Evolutionary conservation across 2,797 vertebrate genomes (phyloP).

Genomic region (Anas acuta): DNA sequence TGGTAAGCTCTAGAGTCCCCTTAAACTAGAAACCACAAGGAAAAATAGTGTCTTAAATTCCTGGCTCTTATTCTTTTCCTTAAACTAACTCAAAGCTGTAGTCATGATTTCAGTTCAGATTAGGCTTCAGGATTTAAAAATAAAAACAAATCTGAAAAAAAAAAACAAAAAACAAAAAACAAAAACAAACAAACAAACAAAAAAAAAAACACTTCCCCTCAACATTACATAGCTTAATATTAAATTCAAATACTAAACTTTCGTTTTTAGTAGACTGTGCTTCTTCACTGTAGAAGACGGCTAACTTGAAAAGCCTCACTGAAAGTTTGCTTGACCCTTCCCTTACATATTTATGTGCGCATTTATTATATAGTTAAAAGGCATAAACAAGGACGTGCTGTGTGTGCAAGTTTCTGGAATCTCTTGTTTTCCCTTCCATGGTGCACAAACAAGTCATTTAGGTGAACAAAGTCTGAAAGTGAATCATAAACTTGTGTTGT

Average conservation of each 20-base stretch:
- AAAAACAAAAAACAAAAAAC: no score
- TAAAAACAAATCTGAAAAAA: background rate
- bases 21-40: background rate
- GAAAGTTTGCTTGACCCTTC: background rate
- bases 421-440: conserved; percentile 61
- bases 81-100: background rate
- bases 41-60: background rate
- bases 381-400: conserved; percentile 46
- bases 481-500: conserved; percentile 73
- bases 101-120: background rate
- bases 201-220: background rate
- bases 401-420: conserved; percentile 41
- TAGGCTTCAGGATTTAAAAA: conserved; percentile 26
- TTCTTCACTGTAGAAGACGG: background rate
- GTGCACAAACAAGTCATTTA: conserved; percentile 72
- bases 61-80: background rate
- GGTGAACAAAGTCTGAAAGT: conserved; percentile 78
- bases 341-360: conserved; percentile 24
- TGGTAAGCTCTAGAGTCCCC: background rate
- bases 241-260: background rate
- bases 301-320: conserved; percentile 11
- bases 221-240: background rate
- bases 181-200: no score
- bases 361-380: conserved; percentile 44
- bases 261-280: background rate